phyloP scores from a whole-genome alignment of 2,113 vertebrate species.

The Chionomys nivalis region DNA sequence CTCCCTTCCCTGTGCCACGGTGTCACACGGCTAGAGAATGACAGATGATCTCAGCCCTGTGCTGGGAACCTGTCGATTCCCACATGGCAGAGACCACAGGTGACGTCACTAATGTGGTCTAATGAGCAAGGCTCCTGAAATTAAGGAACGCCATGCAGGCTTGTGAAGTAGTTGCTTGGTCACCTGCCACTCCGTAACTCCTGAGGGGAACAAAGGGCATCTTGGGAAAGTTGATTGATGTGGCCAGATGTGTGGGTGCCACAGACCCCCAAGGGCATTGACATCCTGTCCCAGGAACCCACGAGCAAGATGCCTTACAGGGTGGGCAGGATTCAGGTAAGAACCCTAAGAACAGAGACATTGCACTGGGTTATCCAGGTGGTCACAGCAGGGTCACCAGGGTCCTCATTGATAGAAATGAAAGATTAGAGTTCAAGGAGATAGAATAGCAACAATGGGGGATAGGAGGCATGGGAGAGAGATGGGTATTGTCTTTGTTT shows the following conservation, averaged over 20 bases:
- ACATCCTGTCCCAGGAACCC: background rate
- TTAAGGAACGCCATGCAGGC: background rate
- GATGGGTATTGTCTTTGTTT: too few relatives aligned
- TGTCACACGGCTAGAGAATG: accelerated
- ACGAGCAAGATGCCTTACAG: background rate
- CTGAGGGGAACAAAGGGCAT: background rate
- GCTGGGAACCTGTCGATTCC: too few relatives aligned
- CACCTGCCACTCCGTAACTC: background rate
- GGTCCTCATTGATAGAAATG: background rate
- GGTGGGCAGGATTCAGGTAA: background rate
- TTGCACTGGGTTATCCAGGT: background rate
- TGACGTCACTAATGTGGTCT: background rate
- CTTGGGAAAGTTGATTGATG: background rate
- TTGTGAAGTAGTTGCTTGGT: background rate
- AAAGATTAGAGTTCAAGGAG: background rate
- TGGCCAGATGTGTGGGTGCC: background rate
- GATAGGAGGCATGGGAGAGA: too few relatives aligned
- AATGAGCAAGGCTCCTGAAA: accelerated
- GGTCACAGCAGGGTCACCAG: background rate
- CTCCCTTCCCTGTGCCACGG: background rate
- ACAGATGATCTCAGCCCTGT: background rate
- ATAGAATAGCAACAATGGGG: background rate
- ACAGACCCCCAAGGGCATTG: background rate
- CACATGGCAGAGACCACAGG: background rate
- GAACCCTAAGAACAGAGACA: background rate